Percentiles rank a stretch among this genome's conserved stretches.
Conservation (phyloP, 1,140 invertebrate genomes). For the Drosophila chauvacae region DNA sequence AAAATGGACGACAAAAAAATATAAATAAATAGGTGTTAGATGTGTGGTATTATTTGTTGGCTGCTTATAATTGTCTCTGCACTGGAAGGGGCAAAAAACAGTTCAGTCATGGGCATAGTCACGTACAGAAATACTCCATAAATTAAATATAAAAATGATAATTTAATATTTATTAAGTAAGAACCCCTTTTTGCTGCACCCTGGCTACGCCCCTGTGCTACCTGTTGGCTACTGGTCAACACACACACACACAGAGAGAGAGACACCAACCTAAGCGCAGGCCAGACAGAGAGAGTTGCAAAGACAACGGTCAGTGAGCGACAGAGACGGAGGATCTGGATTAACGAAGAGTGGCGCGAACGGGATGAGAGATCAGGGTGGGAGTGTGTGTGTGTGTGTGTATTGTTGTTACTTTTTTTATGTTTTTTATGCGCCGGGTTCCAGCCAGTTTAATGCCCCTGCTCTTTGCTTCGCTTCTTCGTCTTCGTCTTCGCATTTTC, state of each 20-base stretch:
- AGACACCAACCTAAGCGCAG: too few species aligned
- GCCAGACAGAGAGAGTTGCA: too few species aligned
- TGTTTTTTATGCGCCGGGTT: conserved; percentile 10
- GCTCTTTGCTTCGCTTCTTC: conserved; percentile 14
- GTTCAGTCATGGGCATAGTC: neutral
- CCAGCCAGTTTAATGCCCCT: conserved; percentile 26
- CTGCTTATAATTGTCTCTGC: neutral
- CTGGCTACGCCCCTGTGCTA: too few species aligned
- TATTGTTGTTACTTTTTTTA: conserved; percentile 20
- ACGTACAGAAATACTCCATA: too few species aligned
- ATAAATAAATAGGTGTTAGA: conserved; percentile 8
- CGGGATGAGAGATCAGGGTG: conserved; percentile 8
- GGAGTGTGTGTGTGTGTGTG: neutral
- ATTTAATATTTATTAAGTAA: too few species aligned
- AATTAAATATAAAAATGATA: too few species aligned
- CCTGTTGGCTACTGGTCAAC: too few species aligned
- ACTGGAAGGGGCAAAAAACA: neutral
- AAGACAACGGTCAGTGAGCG: too few species aligned
- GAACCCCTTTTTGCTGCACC: too few species aligned
- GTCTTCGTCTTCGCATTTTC: conserved; percentile 10
- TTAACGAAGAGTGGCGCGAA: conserved; percentile 7
- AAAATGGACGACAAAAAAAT: neutral
- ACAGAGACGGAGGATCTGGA: neutral
- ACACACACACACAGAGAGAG: too few species aligned
- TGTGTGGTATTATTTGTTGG: conserved; percentile 1